Evolutionary conservation across 2,113 vertebrate species (phyloP).

Genomic region (Psittacara wagleri): DNA sequence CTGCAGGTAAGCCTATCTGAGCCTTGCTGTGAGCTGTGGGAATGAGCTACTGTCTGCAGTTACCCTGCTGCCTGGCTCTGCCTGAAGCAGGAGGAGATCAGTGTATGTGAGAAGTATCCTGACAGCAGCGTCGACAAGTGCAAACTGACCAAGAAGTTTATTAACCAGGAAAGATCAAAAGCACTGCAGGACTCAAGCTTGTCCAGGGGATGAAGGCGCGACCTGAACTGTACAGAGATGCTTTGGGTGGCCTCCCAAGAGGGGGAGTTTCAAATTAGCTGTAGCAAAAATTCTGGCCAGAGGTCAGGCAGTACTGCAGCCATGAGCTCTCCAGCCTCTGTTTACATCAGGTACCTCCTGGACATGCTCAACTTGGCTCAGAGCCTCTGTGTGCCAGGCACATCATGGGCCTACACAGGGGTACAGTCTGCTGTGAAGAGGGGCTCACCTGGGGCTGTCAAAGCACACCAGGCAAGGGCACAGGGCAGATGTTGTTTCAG

Average conservation of each 20-base stretch:
- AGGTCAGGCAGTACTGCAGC: neutral
- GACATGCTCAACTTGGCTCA: neutral
- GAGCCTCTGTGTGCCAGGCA: neutral
- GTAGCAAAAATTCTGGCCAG: neutral
- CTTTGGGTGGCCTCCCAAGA: neutral
- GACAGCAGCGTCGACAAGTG: neutral
- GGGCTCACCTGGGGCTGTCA: neutral
- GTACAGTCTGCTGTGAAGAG: neutral
- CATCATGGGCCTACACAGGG: fast-evolving
- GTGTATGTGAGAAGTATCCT: neutral
- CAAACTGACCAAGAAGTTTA: fast-evolving
- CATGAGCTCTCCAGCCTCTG: fast-evolving
- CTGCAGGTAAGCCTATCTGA: neutral
- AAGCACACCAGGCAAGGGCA: neutral
- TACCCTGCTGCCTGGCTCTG: neutral
- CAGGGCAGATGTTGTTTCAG: neutral
- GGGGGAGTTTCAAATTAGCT: neutral
- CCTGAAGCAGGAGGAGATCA: neutral
- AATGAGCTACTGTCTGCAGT: fast-evolving
- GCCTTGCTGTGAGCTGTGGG: neutral
- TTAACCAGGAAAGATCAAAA: neutral
- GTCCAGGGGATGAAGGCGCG: neutral
- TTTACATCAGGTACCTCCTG: neutral
- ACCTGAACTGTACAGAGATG: neutral
- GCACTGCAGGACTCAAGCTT: neutral